These are phyloP conservation scores for Labeo calbasu DNA, from an alignment of 2,797 vertebrate species.

Conservation along the genomic window DNA sequence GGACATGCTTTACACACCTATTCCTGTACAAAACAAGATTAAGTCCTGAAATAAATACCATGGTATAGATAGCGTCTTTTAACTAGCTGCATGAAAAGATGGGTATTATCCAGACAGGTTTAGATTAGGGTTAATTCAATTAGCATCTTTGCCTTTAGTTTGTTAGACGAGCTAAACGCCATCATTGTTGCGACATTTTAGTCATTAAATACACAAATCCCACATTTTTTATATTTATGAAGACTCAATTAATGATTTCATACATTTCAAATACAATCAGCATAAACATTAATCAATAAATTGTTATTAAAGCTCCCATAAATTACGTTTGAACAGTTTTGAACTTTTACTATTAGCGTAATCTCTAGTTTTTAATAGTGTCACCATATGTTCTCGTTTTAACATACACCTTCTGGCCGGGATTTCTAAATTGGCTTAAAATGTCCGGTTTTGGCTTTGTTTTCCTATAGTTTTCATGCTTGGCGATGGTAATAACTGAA, in stretches of 20 bases:
- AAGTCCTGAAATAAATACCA: conserved; percentile 65
- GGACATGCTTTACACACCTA: conserved; percentile 67
- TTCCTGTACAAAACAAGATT: conserved; percentile 71
- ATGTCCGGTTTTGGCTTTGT: neutral
- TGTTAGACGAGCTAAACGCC: neutral
- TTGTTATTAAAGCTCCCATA: neutral
- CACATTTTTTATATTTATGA: neutral
- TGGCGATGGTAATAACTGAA: neutral
- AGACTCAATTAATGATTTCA: neutral
- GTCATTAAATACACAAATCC: neutral
- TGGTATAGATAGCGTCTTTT: conserved; percentile 64
- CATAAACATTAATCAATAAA: neutral
- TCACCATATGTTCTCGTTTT: neutral
- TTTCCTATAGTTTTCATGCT: neutral
- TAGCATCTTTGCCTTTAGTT: conserved; percentile 42
- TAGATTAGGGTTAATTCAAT: conserved; percentile 64
- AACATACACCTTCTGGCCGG: neutral
- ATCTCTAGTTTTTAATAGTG: neutral
- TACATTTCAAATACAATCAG: neutral
- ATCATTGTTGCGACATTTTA: neutral
- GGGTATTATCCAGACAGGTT: conserved; percentile 57
- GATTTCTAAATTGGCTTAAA: neutral
- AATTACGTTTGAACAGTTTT: neutral
- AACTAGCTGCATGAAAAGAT: conserved; percentile 53
- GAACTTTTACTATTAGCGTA: neutral